Percentiles rank a stretch among this genome's conserved stretches.
Conservation (phyloP, 64 coral and sea anemone genomes). For the Catalaphyllia jardinei region DNA sequence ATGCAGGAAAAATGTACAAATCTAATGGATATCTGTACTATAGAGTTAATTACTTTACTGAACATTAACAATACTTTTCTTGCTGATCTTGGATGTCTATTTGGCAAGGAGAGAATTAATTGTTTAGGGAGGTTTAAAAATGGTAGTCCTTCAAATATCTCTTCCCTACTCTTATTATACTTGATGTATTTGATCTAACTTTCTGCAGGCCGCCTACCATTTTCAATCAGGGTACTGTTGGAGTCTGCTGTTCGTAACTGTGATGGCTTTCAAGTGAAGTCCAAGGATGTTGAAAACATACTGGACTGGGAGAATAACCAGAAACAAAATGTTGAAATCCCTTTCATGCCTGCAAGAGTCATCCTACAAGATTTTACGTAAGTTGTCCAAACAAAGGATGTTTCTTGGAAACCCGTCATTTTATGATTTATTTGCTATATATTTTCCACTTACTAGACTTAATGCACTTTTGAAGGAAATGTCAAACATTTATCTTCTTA, state of each 20-base stretch:
- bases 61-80: too few species aligned
- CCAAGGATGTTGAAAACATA: slow-evolving; percentile 86
- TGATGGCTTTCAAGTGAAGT: slow-evolving; percentile 93
- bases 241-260: slow-evolving; percentile 95
- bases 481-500: too few species aligned
- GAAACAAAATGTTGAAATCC: slow-evolving; percentile 87
- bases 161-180: not conserved
- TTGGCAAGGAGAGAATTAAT: too few species aligned
- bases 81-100: too few species aligned
- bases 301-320: slow-evolving; percentile 96
- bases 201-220: slow-evolving; percentile 84
- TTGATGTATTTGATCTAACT: not conserved
- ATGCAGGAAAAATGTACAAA: too few species aligned
- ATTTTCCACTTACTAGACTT: too few species aligned
- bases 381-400: not conserved
- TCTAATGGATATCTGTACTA: too few species aligned
- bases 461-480: too few species aligned
- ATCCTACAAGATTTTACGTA: slow-evolving; percentile 98
- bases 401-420: not conserved
- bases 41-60: too few species aligned
- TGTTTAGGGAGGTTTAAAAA: not conserved
- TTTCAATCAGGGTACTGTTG: slow-evolving; percentile 84
- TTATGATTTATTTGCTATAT: too few species aligned
- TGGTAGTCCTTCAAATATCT: not conserved
- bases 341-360: slow-evolving; percentile 91